phyloP scores from a whole-genome alignment of 2,797 vertebrate genomes.

The Gastrophryne carolinensis region DNA sequence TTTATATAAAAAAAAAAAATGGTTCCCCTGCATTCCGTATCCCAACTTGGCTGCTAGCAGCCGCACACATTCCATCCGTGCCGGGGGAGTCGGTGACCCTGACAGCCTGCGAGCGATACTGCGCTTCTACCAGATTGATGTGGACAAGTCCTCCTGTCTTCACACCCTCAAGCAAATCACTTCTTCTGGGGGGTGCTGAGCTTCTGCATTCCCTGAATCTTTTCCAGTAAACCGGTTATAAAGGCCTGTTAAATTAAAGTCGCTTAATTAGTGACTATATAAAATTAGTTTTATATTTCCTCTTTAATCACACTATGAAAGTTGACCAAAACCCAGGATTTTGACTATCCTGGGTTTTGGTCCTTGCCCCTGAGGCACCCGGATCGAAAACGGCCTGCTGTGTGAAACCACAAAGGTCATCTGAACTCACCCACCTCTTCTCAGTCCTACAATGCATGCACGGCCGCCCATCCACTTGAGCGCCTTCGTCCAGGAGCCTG shows the following conservation, averaged over 20 bases:
- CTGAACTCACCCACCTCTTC: too few relatives aligned
- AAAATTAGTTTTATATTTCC: background rate
- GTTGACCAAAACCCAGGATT: too few relatives aligned
- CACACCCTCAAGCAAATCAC: constrained; percentile 60
- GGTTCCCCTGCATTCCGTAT: constrained; percentile 4
- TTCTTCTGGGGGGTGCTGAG: constrained; percentile 92
- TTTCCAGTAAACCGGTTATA: constrained; percentile 83
- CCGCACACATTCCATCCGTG: background rate
- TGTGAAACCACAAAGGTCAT: too few relatives aligned
- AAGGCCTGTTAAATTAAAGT: constrained; percentile 70
- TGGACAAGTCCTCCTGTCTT: background rate
- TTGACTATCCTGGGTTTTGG: too few relatives aligned
- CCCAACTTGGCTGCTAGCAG: background rate
- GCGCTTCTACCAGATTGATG: background rate
- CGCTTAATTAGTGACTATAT: too few relatives aligned
- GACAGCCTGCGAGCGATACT: constrained; percentile 25
- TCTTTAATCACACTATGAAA: background rate
- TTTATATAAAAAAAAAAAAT: constrained; percentile 34
- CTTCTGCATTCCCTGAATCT: constrained; percentile 93
- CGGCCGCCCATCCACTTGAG: too few relatives aligned
- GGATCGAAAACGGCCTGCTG: too few relatives aligned
- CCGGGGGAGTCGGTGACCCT: constrained; percentile 24
- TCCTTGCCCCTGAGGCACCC: too few relatives aligned
- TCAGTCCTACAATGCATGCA: background rate
- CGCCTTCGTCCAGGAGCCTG: too few relatives aligned